Evolutionary conservation across 2,888 invertebrate species (phyloP).

Genomic region (Phanerotoma sp.): DNA sequence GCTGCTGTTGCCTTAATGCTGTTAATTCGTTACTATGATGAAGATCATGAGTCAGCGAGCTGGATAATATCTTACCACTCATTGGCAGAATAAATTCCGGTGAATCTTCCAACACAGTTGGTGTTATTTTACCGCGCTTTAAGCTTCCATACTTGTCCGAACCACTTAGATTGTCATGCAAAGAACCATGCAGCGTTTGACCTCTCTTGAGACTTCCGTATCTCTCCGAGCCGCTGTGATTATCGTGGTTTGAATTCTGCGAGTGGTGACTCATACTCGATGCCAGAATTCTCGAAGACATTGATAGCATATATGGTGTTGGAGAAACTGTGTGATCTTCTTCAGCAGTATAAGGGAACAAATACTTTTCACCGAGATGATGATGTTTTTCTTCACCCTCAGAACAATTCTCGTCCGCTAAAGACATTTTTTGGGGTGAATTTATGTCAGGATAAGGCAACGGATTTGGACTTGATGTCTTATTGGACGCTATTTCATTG

Average conservation of each 20-base stretch:
- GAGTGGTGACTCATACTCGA: constrained; percentile 56
- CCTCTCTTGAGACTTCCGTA: constrained; percentile 53
- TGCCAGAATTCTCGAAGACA: constrained; percentile 52
- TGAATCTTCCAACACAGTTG: constrained; percentile 48
- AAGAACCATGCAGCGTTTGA: constrained; percentile 51
- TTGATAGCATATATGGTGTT: constrained; percentile 54
- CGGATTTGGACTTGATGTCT: constrained; percentile 68
- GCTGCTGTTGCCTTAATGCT: constrained; percentile 47
- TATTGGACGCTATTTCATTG: constrained; percentile 67
- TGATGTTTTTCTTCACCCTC: constrained; percentile 59
- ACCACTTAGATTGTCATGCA: constrained; percentile 50
- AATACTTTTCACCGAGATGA: constrained; percentile 74
- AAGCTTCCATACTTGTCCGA: constrained; percentile 54
- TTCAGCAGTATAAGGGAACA: constrained; percentile 79
- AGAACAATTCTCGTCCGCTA: constrained; percentile 52
- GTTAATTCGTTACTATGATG: constrained; percentile 55
- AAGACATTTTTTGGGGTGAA: constrained; percentile 47
- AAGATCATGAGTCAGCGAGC: constrained; percentile 52
- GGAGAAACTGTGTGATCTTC: constrained; percentile 54
- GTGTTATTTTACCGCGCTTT: constrained; percentile 51
- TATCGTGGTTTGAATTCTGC: constrained; percentile 52
- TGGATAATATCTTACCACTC: constrained; percentile 52
- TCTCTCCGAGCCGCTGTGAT: constrained; percentile 49
- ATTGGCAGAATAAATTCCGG: constrained; percentile 54
- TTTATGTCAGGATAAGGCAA: constrained; percentile 76